Base-by-base conservation (phyloP, 2,888 invertebrate species). In the Ophioninae sp. region DNA sequence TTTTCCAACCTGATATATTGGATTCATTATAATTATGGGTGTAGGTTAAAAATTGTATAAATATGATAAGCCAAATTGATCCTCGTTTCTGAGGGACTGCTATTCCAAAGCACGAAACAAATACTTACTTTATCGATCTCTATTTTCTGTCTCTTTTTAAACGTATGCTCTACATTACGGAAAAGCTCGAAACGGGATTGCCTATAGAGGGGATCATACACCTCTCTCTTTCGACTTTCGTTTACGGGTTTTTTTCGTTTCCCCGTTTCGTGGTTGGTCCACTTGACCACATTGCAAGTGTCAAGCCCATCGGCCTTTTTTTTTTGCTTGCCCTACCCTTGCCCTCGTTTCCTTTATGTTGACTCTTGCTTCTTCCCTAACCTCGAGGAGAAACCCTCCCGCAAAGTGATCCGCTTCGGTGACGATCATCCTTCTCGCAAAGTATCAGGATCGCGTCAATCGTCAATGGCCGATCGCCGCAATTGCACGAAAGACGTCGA, bases 141-240 rank as follows among this genome's bases (percentile, higher is more conserved):
- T 50, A 10, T 17, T 10, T 13, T 30, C 30, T 30, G 10, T 30
- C 50, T 67, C 20, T 67, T 37, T 37, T 57, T 59, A 20, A 59
- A 21, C 23, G 10, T 85, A 57, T 57, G 30, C 69, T 72, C 77
- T 85, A 86, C 86, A 90, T 88, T 88, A 89, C 68, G 87, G 30
- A 88, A 86, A 88, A 87, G 88, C 87, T 88, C 88, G 82, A 86
- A 89, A 87, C 86, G 87, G 88, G 88, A 89, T 90, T 89, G 89
- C 81, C 64, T 62, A 23, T 50, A 50, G 41, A 77, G 81, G 61
- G 70, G 67, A 72, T 62, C 68, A 23, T 41, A 62, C 21, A 62
- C 72, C 79, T 7, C 59, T 65, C n/a, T 85, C 61, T 76, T 81
- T 73, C 67, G 21, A 23, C 37, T 82, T 83, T 75, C 83, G 78